Conservation (phyloP, 1,140 invertebrate genomes). For the Apis cerana region DNA sequence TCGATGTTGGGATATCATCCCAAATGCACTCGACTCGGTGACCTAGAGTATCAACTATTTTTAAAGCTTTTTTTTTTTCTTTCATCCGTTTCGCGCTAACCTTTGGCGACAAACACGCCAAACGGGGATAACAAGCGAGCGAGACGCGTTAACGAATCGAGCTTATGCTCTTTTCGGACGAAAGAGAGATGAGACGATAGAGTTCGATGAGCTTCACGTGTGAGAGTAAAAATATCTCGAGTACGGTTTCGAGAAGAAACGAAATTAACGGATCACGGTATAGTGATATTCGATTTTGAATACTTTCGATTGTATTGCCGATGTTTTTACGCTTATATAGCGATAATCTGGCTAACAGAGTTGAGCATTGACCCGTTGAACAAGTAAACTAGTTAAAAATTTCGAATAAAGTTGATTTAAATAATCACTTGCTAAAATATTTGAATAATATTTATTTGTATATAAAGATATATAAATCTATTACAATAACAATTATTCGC, state of each 20-base stretch:
- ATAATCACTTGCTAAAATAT: no score
- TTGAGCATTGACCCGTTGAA: no score
- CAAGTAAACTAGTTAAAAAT: no score
- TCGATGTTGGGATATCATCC: slow-evolving; percentile 42
- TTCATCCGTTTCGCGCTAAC: neutral
- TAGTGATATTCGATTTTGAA: neutral
- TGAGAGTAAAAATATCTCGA: slow-evolving; percentile 54
- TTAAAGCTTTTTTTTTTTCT: slow-evolving; percentile 51
- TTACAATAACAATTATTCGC: no score
- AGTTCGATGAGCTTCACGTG: slow-evolving; percentile 52
- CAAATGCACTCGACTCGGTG: slow-evolving; percentile 57
- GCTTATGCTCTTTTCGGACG: slow-evolving; percentile 11
- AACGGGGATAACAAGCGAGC: neutral
- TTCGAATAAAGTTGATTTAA: no score
- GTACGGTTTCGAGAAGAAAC: slow-evolving; percentile 37
- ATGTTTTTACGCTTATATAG: no score
- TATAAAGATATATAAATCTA: no score
- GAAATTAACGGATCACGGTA: neutral
- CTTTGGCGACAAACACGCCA: neutral
- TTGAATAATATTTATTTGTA: no score
- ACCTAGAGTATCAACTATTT: slow-evolving; percentile 58
- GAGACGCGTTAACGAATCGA: neutral
- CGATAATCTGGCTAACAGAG: no score
- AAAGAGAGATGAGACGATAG: slow-evolving; percentile 27
- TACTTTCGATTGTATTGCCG: neutral